These are phyloP conservation scores for Spodoptera exigua DNA, from an alignment of 2,888 invertebrate genomes.

Conservation along the genomic window DNA sequence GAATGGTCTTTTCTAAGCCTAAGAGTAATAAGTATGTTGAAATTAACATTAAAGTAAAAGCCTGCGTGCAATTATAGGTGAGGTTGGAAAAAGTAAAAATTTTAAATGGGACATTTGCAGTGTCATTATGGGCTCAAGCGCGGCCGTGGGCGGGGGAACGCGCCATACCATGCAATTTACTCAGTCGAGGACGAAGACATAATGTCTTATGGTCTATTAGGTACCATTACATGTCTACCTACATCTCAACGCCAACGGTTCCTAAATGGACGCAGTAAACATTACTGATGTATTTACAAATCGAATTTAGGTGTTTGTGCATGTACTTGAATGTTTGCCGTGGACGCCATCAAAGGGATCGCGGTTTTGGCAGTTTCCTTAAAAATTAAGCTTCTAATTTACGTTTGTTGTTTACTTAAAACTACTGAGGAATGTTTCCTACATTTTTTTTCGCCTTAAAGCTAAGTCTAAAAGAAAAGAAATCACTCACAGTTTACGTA, in stretches of 20 bases:
- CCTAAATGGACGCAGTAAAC: slow-evolving; percentile 27
- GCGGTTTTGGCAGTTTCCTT: slow-evolving; percentile 3
- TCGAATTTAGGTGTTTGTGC: slow-evolving; percentile 17
- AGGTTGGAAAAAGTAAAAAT: slow-evolving; percentile 50
- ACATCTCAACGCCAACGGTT: slow-evolving; percentile 39
- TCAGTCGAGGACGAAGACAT: slow-evolving; percentile 64
- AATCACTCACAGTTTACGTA: too few species aligned
- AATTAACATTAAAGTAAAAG: slow-evolving; percentile 18
- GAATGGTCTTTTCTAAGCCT: too few species aligned
- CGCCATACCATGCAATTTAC: slow-evolving; percentile 71
- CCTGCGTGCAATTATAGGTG: slow-evolving; percentile 2
- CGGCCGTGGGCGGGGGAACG: slow-evolving; percentile 64
- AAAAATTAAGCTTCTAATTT: neutral
- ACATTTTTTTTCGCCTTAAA: too few species aligned
- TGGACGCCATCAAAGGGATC: neutral
- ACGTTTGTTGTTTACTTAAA: neutral
- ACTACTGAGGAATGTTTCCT: neutral
- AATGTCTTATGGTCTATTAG: slow-evolving; percentile 67
- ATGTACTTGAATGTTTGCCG: neutral
- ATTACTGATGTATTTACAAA: slow-evolving; percentile 5
- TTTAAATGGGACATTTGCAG: slow-evolving; percentile 68
- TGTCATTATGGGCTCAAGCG: slow-evolving; percentile 63
- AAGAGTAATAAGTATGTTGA: too few species aligned
- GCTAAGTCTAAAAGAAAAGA: too few species aligned
- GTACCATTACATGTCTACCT: slow-evolving; percentile 51